Evolutionary conservation across 1,140 invertebrate species (phyloP), one percentile per base, ranked within the genome.

Genomic region (Caerostris darwini): DNA sequence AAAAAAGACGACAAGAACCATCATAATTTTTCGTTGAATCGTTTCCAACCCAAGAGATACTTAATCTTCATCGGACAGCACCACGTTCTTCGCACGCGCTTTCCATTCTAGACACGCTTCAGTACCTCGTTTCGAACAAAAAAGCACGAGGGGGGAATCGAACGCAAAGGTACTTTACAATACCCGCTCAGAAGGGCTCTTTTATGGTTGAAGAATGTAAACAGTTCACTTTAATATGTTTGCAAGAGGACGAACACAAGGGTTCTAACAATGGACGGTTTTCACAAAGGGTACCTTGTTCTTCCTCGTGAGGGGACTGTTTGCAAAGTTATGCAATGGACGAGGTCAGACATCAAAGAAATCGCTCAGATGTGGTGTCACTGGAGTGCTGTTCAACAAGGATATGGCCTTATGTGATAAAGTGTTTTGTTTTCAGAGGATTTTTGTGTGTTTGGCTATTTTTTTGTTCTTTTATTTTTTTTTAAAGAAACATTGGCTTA

Each of bases 211-310:
- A 64, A 50, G 77, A 64, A 77, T 61, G 90, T 92, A 92, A 92
- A 92, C 90, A 92, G 77, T 54, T 19, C 58, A 77, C 59, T 92
- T 92, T 92, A 92, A 92, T 92, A 64, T 85, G 77, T 92, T 92
- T 92, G 58, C 61, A 14, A n/a, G 90, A 83, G 58, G 69, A 85
- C 77, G 54, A 67, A 85, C 81, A 92, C 90, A 92, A 92, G 90
- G 58, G 90, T 7, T 85, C 59, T 85, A 83, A 92, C 57, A 92
- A 92, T 64, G 50, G 57, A 64, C 81, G 77, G n/a, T 85, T 64
- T 85, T 12, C 34, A 81, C n/a, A 91, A 81, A 91, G 56, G 56
- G 17, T 54, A 89, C 34, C 54, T 56, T 90, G 53, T 69, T 54
- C n/a, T 64, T 19, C 19, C 64, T 64, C 10, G 61, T n/a, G 83